Conservation (phyloP, 2,888 invertebrate genomes). For the Aelia acuminata region DNA sequence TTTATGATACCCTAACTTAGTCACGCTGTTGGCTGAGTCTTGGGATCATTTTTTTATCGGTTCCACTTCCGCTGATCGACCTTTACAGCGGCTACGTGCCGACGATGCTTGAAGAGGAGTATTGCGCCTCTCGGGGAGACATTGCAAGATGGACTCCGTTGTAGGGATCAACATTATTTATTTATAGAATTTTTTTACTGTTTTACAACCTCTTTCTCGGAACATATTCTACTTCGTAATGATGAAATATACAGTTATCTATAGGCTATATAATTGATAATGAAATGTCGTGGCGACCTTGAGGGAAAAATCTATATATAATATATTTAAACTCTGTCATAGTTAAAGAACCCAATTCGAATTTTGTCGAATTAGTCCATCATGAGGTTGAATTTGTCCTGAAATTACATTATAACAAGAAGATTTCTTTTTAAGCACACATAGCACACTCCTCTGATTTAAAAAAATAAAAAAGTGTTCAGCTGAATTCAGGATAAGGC, state of each 20-base stretch:
- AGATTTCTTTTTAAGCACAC: no score
- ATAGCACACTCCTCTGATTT: no score
- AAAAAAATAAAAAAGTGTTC: no score
- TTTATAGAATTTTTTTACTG: neutral
- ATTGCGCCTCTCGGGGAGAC: neutral
- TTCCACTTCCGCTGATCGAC: neutral
- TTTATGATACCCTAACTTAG: neutral
- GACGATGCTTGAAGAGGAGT: neutral
- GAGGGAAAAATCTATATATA: no score
- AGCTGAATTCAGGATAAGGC: no score
- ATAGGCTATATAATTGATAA: neutral
- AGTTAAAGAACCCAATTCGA: no score
- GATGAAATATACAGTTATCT: neutral
- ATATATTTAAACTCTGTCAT: no score
- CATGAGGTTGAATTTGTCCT: no score
- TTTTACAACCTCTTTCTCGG: neutral
- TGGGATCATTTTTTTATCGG: constrained; percentile 24
- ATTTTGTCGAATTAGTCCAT: no score
- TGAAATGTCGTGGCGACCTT: neutral
- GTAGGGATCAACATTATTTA: neutral
- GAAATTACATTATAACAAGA: no score
- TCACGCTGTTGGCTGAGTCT: neutral
- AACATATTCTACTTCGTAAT: neutral
- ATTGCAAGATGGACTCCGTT: neutral
- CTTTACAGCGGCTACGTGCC: constrained; percentile 19